Percentiles rank a stretch among this genome's conserved stretches.
Conservation (phyloP, 2,888 invertebrate species). For the Habrosyne pyritoides region DNA sequence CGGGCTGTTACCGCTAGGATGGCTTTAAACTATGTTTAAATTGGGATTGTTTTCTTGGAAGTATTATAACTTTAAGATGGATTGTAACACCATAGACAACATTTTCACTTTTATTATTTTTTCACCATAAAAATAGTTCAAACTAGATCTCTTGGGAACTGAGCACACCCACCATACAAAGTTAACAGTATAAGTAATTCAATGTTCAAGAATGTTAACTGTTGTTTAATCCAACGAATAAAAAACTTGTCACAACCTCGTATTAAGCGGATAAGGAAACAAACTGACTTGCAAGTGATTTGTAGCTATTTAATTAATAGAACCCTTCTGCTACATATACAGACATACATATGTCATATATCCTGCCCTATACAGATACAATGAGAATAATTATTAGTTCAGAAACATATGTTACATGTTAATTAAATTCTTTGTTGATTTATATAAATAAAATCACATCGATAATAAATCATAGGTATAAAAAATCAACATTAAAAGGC, state of each 20-base stretch:
- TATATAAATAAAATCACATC: background rate
- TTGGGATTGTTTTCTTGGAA: constrained; percentile 24
- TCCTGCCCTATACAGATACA: background rate
- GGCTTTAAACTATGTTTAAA: constrained; percentile 32
- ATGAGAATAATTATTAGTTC: constrained; percentile 1
- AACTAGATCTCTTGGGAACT: background rate
- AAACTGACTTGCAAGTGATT: constrained; percentile 9
- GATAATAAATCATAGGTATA: background rate
- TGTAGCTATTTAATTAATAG: constrained; percentile 15
- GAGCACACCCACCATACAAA: background rate
- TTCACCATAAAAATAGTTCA: background rate
- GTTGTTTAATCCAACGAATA: background rate
- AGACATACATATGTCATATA: constrained; percentile 2
- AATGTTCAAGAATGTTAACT: background rate
- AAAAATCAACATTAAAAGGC: background rate
- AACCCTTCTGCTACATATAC: background rate
- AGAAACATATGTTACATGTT: background rate
- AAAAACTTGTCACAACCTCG: constrained; percentile 7
- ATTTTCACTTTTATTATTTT: background rate
- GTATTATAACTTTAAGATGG: background rate
- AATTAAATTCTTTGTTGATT: background rate
- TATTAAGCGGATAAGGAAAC: constrained; percentile 10
- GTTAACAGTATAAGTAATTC: background rate
- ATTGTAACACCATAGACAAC: constrained; percentile 20
- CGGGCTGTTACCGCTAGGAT: constrained; percentile 51